Evolutionary conservation across 1,140 invertebrate genomes (phyloP).

Genomic region (Aphelinus certus): DNA sequence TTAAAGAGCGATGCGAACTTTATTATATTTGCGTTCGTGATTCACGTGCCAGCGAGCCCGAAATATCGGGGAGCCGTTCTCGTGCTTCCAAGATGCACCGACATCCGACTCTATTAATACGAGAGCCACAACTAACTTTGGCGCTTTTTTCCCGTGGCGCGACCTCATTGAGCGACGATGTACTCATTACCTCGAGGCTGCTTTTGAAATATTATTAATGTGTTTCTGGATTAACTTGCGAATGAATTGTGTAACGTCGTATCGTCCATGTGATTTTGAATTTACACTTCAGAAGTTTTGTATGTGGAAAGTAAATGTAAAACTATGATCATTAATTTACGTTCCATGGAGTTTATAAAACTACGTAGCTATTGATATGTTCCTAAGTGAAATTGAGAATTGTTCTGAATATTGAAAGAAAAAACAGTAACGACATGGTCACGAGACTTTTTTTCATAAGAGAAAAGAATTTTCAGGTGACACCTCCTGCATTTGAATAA

Average conservation of each 20-base stretch:
- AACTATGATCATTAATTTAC: no score
- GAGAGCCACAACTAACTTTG: neutral
- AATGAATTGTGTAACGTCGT: neutral
- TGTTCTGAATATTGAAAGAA: no score
- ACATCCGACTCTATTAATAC: conserved; percentile 28
- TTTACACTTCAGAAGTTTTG: no score
- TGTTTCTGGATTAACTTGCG: conserved; percentile 3
- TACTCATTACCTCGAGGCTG: neutral
- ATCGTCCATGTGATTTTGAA: no score
- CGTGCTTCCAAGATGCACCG: neutral
- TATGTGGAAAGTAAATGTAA: no score
- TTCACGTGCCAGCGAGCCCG: conserved; percentile 5
- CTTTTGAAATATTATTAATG: neutral
- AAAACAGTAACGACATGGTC: no score
- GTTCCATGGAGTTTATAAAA: no score
- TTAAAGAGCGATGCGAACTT: conserved; percentile 50
- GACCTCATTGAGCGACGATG: conserved; percentile 30
- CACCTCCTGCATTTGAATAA: no score
- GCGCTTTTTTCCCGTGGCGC: conserved; percentile 10
- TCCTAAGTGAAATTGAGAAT: no score
- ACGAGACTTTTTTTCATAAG: no score
- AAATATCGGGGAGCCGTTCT: conserved; percentile 4
- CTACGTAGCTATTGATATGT: no score
- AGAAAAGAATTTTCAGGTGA: no score
- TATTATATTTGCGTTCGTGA: conserved; percentile 45